Base-by-base conservation (phyloP, 2,797 vertebrate species). In the Pagetopsis macropterus region DNA sequence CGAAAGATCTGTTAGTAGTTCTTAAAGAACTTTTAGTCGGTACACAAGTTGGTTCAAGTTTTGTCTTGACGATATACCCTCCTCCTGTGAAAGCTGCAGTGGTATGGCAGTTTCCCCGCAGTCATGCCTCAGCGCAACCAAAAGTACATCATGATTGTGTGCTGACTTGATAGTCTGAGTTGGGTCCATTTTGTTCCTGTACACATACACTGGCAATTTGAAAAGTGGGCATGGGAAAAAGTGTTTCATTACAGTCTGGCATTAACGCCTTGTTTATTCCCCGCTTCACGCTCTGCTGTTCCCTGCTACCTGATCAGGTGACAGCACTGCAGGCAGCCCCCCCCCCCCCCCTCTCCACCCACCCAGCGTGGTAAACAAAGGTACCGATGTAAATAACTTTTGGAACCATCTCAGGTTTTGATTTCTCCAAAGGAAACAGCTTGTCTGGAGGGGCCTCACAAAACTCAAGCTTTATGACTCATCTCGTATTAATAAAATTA, bases 401-500 rank as follows among this genome's bases (percentile, higher is more conserved):
- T 1, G 67, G 16, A 62, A 40, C 40, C 9, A 17, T 57, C 8
- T 56, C 0, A 3, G 1, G 48, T 54, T 79, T 65, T 51, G 8
- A 31, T 48, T 23, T 27, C 16, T 19, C 67, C 0, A 15, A 33
- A 51, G 7, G 3, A 58, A 74, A 70, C 11, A 6, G 9, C 45
- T 41, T 57, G 44, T 59, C 57, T 51, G 27, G 33, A 64, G 64
- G 40, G 19, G 31, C 51, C 55, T 62, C 44, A 27, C 27, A 27
- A 27, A 41, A 56, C 43, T 43, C 44, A 27, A 43, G 44, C 33
- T 64, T 74, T 70, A 58, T 67, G 58, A 75, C 57, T 84, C 63
- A 73, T 62, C 55, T n/a, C 19, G 55, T 84, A 72, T 65, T 61
- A 72, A 61, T 41, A 68, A 40, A 76, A 75, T 75, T 37, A 63